phyloP scores from a whole-genome alignment of 2,888 invertebrate species.

The Stegana nigrithorax region DNA sequence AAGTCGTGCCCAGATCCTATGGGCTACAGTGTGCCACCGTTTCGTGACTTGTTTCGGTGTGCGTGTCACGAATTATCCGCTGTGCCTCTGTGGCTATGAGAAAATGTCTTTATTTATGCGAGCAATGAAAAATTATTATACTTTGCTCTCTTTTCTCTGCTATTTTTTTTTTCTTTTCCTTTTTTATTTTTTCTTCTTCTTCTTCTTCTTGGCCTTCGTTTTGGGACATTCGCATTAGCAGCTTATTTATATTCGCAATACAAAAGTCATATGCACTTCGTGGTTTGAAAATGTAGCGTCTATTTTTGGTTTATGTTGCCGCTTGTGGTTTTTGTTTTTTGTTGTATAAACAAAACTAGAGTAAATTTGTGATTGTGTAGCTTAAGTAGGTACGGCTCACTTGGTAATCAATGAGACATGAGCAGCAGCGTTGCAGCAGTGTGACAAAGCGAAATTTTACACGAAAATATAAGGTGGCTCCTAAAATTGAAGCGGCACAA shows the following conservation, averaged over 20 bases:
- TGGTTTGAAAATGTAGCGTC: no score
- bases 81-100: conserved; percentile 25
- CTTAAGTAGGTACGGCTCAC: no score
- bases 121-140: conserved; percentile 48
- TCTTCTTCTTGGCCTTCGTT: background rate
- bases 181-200: background rate
- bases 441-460: no score
- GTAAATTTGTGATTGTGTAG: no score
- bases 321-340: background rate
- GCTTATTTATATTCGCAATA: background rate
- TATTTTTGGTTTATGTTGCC: no score
- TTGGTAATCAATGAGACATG: no score
- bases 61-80: background rate
- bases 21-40: conserved; percentile 21
- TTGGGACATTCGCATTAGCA: background rate
- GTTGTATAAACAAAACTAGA: background rate
- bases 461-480: no score
- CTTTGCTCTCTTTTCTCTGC: conserved; percentile 33
- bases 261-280: background rate
- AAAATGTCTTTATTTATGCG: conserved; percentile 55
- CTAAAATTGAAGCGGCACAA: no score
- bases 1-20: no score
- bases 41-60: no score
- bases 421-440: no score
- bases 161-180: conserved; percentile 27